Percentiles rank a stretch among this genome's conserved stretches.
Conservation (phyloP, 2,888 invertebrate species). For the Lasioglossum leucozonium region DNA sequence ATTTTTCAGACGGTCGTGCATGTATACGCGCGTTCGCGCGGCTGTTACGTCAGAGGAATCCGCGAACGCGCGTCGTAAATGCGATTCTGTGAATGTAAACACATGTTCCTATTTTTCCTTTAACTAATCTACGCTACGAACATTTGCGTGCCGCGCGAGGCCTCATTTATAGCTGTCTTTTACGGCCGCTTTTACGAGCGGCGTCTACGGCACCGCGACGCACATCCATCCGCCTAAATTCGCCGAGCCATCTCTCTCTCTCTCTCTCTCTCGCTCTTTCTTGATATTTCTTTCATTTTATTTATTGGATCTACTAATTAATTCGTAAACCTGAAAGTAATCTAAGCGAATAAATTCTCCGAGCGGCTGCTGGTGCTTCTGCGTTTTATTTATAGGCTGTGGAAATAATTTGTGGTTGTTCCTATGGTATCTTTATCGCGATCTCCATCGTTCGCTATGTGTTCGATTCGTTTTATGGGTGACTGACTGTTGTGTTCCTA, state of each 20-base stretch:
- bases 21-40: not conserved
- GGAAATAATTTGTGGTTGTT: not conserved
- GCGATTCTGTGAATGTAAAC: conserved; percentile 51
- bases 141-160: conserved; percentile 31
- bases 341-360: not conserved
- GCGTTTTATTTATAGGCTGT: not conserved
- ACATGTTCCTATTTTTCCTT: conserved; percentile 46
- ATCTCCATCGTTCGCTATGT: too few relatives aligned
- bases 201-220: conserved; percentile 18
- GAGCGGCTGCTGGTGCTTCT: not conserved
- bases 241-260: not conserved
- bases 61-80: conserved; percentile 42
- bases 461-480: not conserved
- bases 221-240: conserved; percentile 14
- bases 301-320: not conserved
- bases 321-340: not conserved
- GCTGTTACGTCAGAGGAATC: conserved; percentile 32
- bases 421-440: not conserved
- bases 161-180: conserved; percentile 48
- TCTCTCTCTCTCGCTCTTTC: not conserved
- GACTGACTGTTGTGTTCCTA: not conserved
- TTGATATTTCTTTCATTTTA: not conserved
- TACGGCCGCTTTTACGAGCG: conserved; percentile 48
- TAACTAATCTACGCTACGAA: conserved; percentile 52
- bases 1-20: conserved; percentile 33